phyloP scores from a whole-genome alignment of 2,113 vertebrate genomes.

The Calonectris borealis region DNA sequence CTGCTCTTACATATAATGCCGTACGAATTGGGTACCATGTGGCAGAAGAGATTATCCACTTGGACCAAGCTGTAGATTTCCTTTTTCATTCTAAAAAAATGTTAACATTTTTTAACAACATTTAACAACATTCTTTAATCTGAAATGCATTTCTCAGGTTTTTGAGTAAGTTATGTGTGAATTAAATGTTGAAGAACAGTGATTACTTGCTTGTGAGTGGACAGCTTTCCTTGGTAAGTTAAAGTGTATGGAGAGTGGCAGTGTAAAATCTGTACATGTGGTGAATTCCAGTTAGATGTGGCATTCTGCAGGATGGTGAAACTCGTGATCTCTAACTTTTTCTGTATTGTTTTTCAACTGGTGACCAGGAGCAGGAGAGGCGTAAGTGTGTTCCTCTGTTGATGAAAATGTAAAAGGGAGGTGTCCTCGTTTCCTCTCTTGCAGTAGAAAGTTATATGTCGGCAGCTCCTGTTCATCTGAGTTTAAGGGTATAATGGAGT shows the following conservation, averaged over 20 bases:
- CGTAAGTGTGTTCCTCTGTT: fast-evolving
- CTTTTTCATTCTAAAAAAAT: neutral
- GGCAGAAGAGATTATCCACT: neutral
- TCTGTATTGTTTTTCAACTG: neutral
- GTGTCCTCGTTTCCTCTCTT: neutral
- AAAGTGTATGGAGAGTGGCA: neutral
- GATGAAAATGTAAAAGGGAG: neutral
- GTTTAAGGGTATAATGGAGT: neutral
- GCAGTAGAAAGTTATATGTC: neutral
- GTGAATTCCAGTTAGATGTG: neutral
- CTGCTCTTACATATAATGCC: neutral
- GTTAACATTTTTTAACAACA: neutral
- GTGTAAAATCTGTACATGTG: neutral
- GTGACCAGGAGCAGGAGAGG: neutral
- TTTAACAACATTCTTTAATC: neutral
- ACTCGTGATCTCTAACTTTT: neutral
- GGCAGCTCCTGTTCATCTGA: neutral
- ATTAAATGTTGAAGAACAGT: neutral
- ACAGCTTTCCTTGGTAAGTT: neutral
- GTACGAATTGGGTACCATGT: neutral
- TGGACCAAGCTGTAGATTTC: neutral
- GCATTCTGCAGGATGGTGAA: neutral
- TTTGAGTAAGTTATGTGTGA: neutral
- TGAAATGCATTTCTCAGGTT: neutral
- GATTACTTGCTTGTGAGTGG: neutral